Percentiles rank a stretch among this genome's conserved stretches.
These are phyloP conservation scores for Conomelus anceps DNA, from an alignment of 2,888 invertebrate species.

Conservation along the genomic window DNA sequence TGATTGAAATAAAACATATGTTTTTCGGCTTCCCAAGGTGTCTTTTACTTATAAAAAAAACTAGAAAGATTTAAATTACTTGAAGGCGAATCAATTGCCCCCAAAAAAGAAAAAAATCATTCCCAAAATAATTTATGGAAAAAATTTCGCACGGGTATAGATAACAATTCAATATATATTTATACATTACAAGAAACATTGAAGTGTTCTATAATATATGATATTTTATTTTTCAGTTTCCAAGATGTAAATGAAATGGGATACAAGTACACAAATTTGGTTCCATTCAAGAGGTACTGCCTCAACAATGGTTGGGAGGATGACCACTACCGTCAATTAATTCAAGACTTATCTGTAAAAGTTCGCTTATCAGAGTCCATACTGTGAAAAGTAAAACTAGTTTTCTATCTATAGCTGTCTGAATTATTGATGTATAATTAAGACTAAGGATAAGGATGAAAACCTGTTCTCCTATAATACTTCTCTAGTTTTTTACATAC, in stretches of 20 bases:
- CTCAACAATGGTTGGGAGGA: neutral
- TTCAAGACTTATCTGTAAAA: neutral
- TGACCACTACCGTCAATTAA: neutral
- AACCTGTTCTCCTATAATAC: neutral
- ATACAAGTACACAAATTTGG: neutral
- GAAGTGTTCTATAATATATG: no score
- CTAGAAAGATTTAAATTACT: no score
- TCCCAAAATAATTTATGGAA: no score
- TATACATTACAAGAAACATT: no score
- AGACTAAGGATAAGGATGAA: neutral
- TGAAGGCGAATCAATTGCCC: no score
- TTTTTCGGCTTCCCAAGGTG: no score
- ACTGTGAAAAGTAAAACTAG: neutral
- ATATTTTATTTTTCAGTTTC: no score
- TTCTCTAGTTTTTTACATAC: neutral
- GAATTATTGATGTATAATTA: neutral
- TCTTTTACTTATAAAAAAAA: no score
- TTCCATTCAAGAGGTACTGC: neutral
- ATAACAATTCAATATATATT: no score
- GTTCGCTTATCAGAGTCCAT: neutral
- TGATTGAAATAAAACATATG: no score
- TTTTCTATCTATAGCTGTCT: neutral
- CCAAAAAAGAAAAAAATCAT: no score
- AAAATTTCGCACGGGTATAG: no score
- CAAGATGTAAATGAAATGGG: neutral